Evolutionary conservation across 2,888 invertebrate species (phyloP), one percentile per base, ranked within the genome.

Genomic region (Ceratothoa steindachneri): DNA sequence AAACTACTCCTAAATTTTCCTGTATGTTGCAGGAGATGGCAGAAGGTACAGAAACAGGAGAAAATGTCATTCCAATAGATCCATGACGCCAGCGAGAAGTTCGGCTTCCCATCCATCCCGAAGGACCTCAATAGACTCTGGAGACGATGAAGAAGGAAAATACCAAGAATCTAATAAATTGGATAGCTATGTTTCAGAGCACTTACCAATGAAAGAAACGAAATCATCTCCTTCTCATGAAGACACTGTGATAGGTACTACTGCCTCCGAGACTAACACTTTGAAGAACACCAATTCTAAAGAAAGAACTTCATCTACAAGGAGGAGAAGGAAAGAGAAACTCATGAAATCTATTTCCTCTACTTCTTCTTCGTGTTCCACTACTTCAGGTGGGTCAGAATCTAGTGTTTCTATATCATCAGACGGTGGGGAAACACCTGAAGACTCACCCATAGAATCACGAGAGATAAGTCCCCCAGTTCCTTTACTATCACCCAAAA

Each of bases 21-120:
- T 66, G 71, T 71, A 66, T 77, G 65, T 78, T 78, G 68, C 78
- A 78, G 78, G 78, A 74, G 67, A 69, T 55, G 71, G 73, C 64
- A 70, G 78, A 67, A 71, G 78, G 53, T 73, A 72, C 75, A 75
- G 75, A 73, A 75, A 75, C 53, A 66, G 78, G 29, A 73, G 74
- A 66, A 73, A 67, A 70, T 71, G 66, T 71, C 73, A 73, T 31
- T 73, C 75, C 15, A 75, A 78, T 67, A 71, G 78, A 22, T 69
- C 78, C 52, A 73, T 73, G 69, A 78, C 78, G 3, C 78, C 78
- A 12, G 78, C 73, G 27, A 68, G 75, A n/a, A 75, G 71, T 67
- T 75, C 78, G 24, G 73, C 78, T 5, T 53, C 41, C 41, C 65
- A 53, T 70, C 69, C 5, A 9, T 60, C 60, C 24, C 12, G 22